Evolutionary conservation across 1,140 invertebrate genomes (phyloP).

Genomic region (Diprion similis): DNA sequence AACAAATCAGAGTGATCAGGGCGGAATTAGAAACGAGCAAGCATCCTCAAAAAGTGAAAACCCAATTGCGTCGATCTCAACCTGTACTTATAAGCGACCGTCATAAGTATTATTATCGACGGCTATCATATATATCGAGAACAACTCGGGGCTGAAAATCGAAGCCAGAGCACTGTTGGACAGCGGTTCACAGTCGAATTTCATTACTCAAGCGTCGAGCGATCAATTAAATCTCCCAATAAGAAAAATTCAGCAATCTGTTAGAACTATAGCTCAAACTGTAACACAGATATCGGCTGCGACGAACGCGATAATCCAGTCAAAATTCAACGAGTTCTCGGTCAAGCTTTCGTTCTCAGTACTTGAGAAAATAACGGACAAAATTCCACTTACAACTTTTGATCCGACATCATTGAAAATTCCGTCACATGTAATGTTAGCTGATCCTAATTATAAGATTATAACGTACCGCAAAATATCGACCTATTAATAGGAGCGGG

Average conservation of each 20-base stretch:
- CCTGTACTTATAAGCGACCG: too few relatives aligned
- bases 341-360: background rate
- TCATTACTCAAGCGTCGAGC: background rate
- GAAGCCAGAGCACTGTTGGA: background rate
- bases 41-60: too few relatives aligned
- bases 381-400: background rate
- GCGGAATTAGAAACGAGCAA: background rate
- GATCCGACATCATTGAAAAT: background rate
- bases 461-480: background rate
- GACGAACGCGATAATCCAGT: background rate
- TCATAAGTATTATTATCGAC: background rate
- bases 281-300: too few relatives aligned
- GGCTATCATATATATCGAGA: background rate
- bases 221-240: background rate
- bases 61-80: too few relatives aligned
- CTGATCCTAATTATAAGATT: background rate
- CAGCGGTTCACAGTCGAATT: background rate
- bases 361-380: background rate
- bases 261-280: too few relatives aligned
- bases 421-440: slow-evolving; percentile 6
- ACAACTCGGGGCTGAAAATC: too few relatives aligned
- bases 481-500: slow-evolving; percentile 11
- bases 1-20: background rate
- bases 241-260: too few relatives aligned
- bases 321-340: slow-evolving; percentile 1